Evolutionary conservation across 2,113 vertebrate species (phyloP).

Genomic region (Lepus americanus): DNA sequence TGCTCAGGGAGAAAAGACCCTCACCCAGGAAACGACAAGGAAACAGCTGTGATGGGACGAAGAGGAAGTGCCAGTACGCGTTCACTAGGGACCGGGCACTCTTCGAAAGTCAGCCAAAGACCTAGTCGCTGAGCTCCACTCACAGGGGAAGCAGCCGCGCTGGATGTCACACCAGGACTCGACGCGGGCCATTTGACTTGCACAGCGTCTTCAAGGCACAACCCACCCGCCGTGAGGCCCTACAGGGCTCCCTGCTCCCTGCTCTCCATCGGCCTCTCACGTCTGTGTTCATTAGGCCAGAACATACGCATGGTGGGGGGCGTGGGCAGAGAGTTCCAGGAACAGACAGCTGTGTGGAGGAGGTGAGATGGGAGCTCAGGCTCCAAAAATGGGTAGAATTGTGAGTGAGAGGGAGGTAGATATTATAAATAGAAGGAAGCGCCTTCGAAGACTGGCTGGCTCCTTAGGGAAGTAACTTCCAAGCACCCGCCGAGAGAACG

Average conservation of each 20-base stretch:
- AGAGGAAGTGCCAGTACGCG: neutral
- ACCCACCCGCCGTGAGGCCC: neutral
- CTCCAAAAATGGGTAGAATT: neutral
- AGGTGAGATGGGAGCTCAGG: neutral
- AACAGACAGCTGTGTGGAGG: slow-evolving; percentile 38
- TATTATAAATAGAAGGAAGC: neutral
- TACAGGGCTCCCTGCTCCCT: neutral
- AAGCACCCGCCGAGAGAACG: neutral
- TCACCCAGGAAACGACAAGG: neutral
- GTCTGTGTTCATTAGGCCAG: neutral
- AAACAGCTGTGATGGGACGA: neutral
- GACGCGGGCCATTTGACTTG: neutral
- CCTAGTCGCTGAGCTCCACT: neutral
- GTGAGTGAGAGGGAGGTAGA: neutral
- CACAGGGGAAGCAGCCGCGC: neutral
- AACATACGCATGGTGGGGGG: neutral
- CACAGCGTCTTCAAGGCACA: neutral
- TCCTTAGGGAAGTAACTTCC: slow-evolving; percentile 15
- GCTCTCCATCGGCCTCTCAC: neutral
- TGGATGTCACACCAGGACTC: neutral
- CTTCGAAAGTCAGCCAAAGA: too few relatives aligned
- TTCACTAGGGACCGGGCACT: neutral
- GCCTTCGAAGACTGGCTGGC: neutral
- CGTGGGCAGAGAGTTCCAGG: slow-evolving; percentile 19
- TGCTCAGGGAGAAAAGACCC: neutral